Evolutionary conservation across 2,113 vertebrate species (phyloP), one percentile per base, ranked within the genome.

Genomic region (Bagarius yarrelli): DNA sequence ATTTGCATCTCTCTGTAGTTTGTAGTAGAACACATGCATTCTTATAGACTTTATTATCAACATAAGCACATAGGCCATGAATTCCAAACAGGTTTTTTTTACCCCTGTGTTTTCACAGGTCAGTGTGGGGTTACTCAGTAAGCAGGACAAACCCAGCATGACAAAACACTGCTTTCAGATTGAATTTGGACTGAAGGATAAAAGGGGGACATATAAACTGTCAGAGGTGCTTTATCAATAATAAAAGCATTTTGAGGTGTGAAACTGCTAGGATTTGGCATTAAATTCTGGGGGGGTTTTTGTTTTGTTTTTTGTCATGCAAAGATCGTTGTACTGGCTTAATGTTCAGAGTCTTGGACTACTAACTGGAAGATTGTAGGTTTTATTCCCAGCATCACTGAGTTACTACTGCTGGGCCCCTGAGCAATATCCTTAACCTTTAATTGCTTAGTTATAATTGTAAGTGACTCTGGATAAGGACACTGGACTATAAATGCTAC

Each of bases 151-250:
- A 55, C 63, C 34, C 52, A 63, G 70, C 27, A 36, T 13, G 5
- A 53, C 40, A 53, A 66, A 74, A 81, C n/a, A 61, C 27, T 40
- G 79, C 56, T 73, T 72, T 81, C 30, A 53, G 40, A 63, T 63
- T 63, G 71, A 25, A 81, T 64, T 56, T 66, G 70, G 70, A 75
- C n/a, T 66, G 32, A 81, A 75, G 71, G 27, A 72, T 34, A 60
- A 47, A 72, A 72, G 19, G 0, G 34, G 34, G 40, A 25, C 59
- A 73, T 61, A 64, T 50, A 81, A 63, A 52, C 21, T 36, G 8
- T 40, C 14, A 73, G 23, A 64, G 23, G 47, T 52, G 32, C 40
- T 27, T 57, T 70, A 13, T 70, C 19, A n/a, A 27, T 13, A 64
- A 32, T 64, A 77, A 30, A 50, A 76, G 32, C 16, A 57, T 40